Evolutionary conservation across 2,113 vertebrate genomes (phyloP), one percentile per base, ranked within the genome.

Genomic region (Probosciger aterrimus): DNA sequence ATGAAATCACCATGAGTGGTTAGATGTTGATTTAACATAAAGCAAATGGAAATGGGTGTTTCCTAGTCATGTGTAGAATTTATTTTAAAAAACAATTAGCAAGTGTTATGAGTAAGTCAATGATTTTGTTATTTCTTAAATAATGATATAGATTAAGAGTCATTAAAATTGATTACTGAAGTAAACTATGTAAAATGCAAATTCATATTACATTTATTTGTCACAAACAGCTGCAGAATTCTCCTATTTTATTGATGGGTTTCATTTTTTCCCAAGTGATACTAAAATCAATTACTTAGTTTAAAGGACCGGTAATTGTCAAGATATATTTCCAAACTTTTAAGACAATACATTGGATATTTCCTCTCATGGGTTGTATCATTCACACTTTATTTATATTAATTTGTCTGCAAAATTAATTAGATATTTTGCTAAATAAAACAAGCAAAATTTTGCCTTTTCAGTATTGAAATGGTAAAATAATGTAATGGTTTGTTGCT

Each of bases 1-100:
- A 98, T 98, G 97, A 98, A 98, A 98, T 98, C 98, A 98, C 97
- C 96, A 97, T 96, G 97, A 98, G 98, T 97, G 97, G 98, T 97
- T 98, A 97, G 97, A 98, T 98, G 98, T 98, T 98, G 98, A 98
- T 98, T 98, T 98, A 98, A 98, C 98, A 98, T 98, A 98, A 98
- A 98, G 97, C 98, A 98, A 98, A 98, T 98, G 98, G 98, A 98
- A 98, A 97, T 97, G 98, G 98, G 97, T 97, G 98, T 98, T 98
- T 98, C 98, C 97, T 97, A 97, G 96, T 95, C 96, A 95, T 97
- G 93, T 97, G 88, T 96, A 98, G 96, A 97, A 97, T 97, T 97
- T 97, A 97, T 97, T 98, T 97, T 95, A 86, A 96, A 97, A 98
- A 98, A 98, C 95, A 98, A 98, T 98, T 98, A 98, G 96, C 91